Evolutionary conservation across 2,113 vertebrate species (phyloP).

Genomic region (Meriones unguiculatus): DNA sequence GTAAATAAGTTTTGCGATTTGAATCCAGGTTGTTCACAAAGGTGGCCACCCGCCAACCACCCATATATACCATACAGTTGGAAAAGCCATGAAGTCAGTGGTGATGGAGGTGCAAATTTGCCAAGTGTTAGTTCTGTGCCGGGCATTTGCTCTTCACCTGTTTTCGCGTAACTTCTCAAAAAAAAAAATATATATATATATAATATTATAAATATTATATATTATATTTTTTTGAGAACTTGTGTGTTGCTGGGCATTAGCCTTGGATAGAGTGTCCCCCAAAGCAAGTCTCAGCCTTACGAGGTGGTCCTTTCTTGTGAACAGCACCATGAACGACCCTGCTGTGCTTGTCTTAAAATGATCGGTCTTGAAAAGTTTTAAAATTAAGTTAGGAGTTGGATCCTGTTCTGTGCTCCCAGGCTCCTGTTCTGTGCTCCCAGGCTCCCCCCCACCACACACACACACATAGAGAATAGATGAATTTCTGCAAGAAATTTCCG

Average conservation of each 20-base stretch:
- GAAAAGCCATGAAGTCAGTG: background rate
- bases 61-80: background rate
- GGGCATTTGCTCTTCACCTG: background rate
- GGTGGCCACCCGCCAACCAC: background rate
- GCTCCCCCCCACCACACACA: background rate
- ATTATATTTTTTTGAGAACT: background rate
- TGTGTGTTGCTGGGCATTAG: background rate
- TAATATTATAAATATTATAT: no score
- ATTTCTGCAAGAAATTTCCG: background rate
- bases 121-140: background rate
- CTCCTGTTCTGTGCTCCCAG: background rate
- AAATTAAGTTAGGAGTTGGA: conserved; percentile 34
- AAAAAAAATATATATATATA: background rate
- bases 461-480: background rate
- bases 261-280: background rate
- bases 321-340: background rate
- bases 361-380: background rate
- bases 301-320: background rate
- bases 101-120: background rate
- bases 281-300: background rate
- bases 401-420: background rate
- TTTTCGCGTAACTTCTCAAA: background rate
- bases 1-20: background rate
- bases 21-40: background rate
- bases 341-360: background rate